Evolutionary conservation across 2,797 vertebrate species (phyloP).

Genomic region (Cossypha caffra): DNA sequence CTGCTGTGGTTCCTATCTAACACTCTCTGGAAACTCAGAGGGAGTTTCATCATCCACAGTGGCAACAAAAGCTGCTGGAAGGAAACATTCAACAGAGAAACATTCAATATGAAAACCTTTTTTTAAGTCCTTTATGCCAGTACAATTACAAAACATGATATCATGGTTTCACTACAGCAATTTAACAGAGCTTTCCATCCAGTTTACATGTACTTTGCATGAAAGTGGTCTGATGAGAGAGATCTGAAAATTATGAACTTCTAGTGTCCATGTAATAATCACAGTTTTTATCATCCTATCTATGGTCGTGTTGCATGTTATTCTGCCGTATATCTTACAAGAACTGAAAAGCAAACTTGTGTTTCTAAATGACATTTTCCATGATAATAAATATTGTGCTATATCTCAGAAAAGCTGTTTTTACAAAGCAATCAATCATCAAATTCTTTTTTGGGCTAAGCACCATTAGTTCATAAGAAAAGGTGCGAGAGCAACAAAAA

Average conservation of each 20-base stretch:
- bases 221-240: background rate
- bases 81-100: background rate
- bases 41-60: background rate
- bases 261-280: background rate
- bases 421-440: background rate
- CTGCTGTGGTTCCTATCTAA: background rate
- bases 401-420: background rate
- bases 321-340: background rate
- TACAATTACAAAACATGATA: background rate
- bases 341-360: background rate
- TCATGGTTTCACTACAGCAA: background rate
- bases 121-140: background rate
- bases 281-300: background rate
- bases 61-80: background rate
- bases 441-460: background rate
- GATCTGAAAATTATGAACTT: background rate
- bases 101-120: background rate
- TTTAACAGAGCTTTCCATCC: background rate
- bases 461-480: background rate
- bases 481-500: background rate
- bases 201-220: background rate
- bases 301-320: background rate
- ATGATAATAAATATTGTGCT: background rate
- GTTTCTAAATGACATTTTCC: background rate
- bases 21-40: background rate